These are phyloP conservation scores for Leptothorax acervorum DNA, from an alignment of 2,888 invertebrate species.

Conservation along the genomic window DNA sequence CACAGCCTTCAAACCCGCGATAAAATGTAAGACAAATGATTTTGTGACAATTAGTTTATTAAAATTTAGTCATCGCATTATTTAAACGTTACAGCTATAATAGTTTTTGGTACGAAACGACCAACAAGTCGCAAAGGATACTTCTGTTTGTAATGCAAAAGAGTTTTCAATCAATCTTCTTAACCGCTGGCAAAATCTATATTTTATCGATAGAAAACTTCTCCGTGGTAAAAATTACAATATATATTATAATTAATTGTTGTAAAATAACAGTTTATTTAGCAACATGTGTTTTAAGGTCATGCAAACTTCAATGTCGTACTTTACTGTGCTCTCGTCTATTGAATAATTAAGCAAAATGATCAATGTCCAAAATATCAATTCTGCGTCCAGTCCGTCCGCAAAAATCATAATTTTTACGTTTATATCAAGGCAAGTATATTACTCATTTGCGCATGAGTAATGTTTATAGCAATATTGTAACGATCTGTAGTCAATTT, in stretches of 20 bases:
- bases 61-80: not conserved
- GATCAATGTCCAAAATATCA: not conserved
- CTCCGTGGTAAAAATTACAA: slow-evolving; percentile 31
- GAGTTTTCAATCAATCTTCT: slow-evolving; percentile 2
- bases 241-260: not conserved
- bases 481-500: not conserved
- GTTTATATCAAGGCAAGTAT: not conserved
- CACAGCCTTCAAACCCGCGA: slow-evolving; percentile 34
- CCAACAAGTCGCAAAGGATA: slow-evolving; percentile 49
- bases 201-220: slow-evolving; percentile 54
- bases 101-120: slow-evolving; percentile 51
- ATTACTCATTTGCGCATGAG: not conserved
- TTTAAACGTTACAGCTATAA: slow-evolving; percentile 33
- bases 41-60: not conserved
- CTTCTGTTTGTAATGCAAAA: slow-evolving; percentile 40
- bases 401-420: not conserved
- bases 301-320: slow-evolving; percentile 58
- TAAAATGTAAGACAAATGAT: slow-evolving; percentile 36
- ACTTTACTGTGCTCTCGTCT: slow-evolving; percentile 61
- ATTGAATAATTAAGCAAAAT: slow-evolving; percentile 34
- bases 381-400: not conserved
- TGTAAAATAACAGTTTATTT: not conserved
- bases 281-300: slow-evolving; percentile 30
- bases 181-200: slow-evolving; percentile 49
- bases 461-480: not conserved